phyloP scores from a whole-genome alignment of 2,888 invertebrate species.

The Polylopha cassiicola region DNA sequence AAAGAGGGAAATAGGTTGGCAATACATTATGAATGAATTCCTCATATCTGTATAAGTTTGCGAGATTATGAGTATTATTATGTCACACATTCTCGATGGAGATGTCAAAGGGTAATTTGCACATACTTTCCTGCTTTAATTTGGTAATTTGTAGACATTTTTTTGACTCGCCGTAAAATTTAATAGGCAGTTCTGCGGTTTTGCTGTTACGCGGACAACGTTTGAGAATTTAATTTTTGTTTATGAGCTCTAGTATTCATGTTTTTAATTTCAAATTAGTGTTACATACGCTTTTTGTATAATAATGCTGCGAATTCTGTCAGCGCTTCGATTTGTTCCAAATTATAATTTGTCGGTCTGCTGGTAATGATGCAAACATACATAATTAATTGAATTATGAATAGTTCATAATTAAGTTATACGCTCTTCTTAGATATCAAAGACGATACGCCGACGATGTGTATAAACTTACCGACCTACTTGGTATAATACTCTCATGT shows the following conservation, averaged over 20 bases:
- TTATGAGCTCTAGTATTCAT: slow-evolving; percentile 26
- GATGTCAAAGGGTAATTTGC: slow-evolving; percentile 23
- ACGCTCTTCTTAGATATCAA: too few species aligned
- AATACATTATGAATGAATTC: slow-evolving; percentile 9
- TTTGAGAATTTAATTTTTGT: slow-evolving; percentile 29
- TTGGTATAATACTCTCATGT: too few species aligned
- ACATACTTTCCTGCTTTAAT: slow-evolving; percentile 26
- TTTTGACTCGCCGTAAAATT: slow-evolving; percentile 25
- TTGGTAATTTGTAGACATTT: slow-evolving; percentile 28
- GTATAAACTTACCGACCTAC: too few species aligned
- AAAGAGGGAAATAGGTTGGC: slow-evolving; percentile 11
- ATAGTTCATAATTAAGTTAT: too few species aligned
- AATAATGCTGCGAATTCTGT: slow-evolving; percentile 8
- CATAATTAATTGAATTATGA: too few species aligned
- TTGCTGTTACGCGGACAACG: slow-evolving; percentile 7
- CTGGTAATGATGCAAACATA: too few species aligned
- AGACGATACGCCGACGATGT: too few species aligned
- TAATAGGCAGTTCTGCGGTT: slow-evolving; percentile 16
- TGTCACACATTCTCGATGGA: slow-evolving; percentile 20
- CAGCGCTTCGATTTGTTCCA: slow-evolving; percentile 10
- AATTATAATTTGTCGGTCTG: too few species aligned
- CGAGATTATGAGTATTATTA: slow-evolving; percentile 13
- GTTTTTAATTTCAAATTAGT: slow-evolving; percentile 14
- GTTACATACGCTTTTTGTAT: slow-evolving; percentile 12
- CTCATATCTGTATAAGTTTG: slow-evolving; percentile 4